Base-by-base conservation (phyloP, 2,888 invertebrate species). In the Hirtodrosophila confusa region DNA sequence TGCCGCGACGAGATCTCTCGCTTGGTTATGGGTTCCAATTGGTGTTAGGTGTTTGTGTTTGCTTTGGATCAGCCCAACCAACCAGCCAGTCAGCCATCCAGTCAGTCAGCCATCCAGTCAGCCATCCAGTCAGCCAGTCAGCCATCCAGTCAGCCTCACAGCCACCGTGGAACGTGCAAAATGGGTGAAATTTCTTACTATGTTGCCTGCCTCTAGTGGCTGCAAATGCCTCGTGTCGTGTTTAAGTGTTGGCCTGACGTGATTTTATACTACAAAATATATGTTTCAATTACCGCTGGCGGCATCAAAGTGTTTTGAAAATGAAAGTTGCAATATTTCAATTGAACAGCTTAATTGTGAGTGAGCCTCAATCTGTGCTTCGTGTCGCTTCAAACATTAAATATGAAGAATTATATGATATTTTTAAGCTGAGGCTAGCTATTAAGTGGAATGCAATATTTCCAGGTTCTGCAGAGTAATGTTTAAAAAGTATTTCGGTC, bases 271-370 rank as follows among this genome's bases (percentile, higher is more conserved):
- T 73, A 73, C 76, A 75, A 78, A 87, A 80, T 78, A 80, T 78
- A 87, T 85, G 88, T 87, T 85, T 85, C 85, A 86, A 85, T 85
- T 87, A 87, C 69, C 75, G 85, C 87, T 76, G 58, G 69, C 75
- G 78, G 80, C 77, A 43, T 37, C 56, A 69, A 69, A 69, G 60
- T 67, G 37, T 43, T 68, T 70, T 37, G 44, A 85, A 85, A 85
- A 83, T 74, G 87, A 87, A 87, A 85, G 84, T 87, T 80, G 80
- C 62, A 65, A 72, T 69, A 63, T 72, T 77, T 79, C 82, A 77
- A 69, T 71, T 69, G 69, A 78, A 85, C 77, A 82, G 74, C 82
- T 78, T 82, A 76, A 82, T 85, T 82, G 74, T 40, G 68, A 61
- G 56, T 49, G 50, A 53, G 67, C 11, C 41, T 33, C 54, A 63